phyloP scores from a whole-genome alignment of 2,888 invertebrate genomes.

The Zaprionus obscuricornis region DNA sequence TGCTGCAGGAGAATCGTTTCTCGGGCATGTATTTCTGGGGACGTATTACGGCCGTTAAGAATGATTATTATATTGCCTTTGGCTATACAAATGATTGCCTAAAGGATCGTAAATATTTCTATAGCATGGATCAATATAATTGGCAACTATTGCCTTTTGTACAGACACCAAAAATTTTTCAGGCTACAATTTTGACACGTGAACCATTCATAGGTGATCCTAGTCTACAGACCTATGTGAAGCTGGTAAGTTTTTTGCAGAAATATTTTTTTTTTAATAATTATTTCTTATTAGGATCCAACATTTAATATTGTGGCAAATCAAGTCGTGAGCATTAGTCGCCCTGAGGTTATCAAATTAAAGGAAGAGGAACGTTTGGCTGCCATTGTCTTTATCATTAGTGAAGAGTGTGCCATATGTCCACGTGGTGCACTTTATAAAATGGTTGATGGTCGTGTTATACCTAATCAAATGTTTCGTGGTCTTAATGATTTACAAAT shows the following conservation, averaged over 20 bases:
- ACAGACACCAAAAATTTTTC: constrained; percentile 81
- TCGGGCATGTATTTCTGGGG: constrained; percentile 93
- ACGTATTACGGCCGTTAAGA: constrained; percentile 89
- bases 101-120: constrained; percentile 89
- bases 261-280: not conserved
- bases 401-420: constrained; percentile 89
- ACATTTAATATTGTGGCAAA: constrained; percentile 84
- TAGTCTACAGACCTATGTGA: constrained; percentile 67
- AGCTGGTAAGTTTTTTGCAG: constrained; percentile 63
- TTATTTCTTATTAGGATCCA: constrained; percentile 82
- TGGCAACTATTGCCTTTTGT: constrained; percentile 87
- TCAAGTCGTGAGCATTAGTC: constrained; percentile 82
- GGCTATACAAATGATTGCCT: constrained; percentile 91
- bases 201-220: constrained; percentile 81
- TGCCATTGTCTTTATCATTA: constrained; percentile 88
- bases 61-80: constrained; percentile 93
- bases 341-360: constrained; percentile 85
- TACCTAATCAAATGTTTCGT: constrained; percentile 89
- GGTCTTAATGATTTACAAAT: constrained; percentile 88
- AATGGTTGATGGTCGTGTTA: constrained; percentile 88
- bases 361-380: constrained; percentile 92
- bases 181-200: constrained; percentile 76
- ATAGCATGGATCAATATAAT: constrained; percentile 88
- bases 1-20: constrained; percentile 94
- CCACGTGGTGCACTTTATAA: constrained; percentile 92